phyloP scores from a whole-genome alignment of 2,113 vertebrate species.

The Bufo bufo region DNA sequence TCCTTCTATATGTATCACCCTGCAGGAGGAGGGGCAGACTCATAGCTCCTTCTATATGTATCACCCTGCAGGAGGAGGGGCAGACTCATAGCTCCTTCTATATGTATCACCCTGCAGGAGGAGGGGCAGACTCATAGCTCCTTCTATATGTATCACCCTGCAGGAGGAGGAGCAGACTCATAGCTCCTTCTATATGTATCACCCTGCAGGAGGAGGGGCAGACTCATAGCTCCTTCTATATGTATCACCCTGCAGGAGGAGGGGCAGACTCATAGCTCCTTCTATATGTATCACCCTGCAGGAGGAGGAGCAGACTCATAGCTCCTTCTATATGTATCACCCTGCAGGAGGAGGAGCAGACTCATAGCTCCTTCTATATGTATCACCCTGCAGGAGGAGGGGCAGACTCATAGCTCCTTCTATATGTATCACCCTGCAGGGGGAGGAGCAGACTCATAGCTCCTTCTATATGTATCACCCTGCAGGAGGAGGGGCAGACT shows the following conservation, averaged over 20 bases:
- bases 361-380: not conserved
- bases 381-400: not conserved
- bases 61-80: not conserved
- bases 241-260: constrained; percentile 20
- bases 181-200: not conserved
- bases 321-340: not conserved
- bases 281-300: not conserved
- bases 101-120: not conserved
- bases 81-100: not conserved
- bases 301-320: not conserved
- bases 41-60: not conserved
- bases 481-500: not conserved
- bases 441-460: no score
- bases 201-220: not conserved
- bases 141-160: not conserved
- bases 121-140: not conserved
- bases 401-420: no score
- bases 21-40: not conserved
- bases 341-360: not conserved
- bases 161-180: not conserved
- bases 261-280: not conserved
- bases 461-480: not conserved
- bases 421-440: no score
- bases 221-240: not conserved
- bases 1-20: not conserved